phyloP scores from a whole-genome alignment of 1,140 invertebrate genomes.

The Euwallacea fornicatus region DNA sequence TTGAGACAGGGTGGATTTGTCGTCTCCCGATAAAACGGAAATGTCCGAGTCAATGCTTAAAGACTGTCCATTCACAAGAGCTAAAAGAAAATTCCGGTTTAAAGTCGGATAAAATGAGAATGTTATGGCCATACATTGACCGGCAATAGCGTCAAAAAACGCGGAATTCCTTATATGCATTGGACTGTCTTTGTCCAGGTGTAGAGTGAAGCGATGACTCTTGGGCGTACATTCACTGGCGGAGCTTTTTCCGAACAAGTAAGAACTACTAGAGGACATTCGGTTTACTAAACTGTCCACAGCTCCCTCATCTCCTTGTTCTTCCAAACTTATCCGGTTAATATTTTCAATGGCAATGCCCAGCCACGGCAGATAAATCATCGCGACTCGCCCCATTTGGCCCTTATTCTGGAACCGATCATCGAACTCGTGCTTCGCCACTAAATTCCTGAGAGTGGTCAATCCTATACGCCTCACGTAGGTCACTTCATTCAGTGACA shows the following conservation, averaged over 20 bases:
- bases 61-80: conserved; percentile 58
- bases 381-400: conserved; percentile 82
- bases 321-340: conserved; percentile 59
- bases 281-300: conserved; percentile 55
- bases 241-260: conserved; percentile 48
- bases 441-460: conserved; percentile 75
- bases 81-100: conserved; percentile 41
- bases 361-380: conserved; percentile 89
- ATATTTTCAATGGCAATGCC: conserved; percentile 83
- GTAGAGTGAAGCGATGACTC: conserved; percentile 57
- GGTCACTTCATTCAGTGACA: conserved; percentile 78
- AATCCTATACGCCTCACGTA: conserved; percentile 80
- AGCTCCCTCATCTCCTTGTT: conserved; percentile 47
- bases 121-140: conserved; percentile 58
- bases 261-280: conserved; percentile 55
- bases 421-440: conserved; percentile 94
- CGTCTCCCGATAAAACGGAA: conserved; percentile 61
- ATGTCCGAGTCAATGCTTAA: conserved; percentile 66
- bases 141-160: conserved; percentile 78
- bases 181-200: conserved; percentile 61
- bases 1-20: conserved; percentile 62
- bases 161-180: conserved; percentile 70
- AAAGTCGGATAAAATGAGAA: background rate
- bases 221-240: conserved; percentile 47
- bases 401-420: conserved; percentile 80